A percentile compares a stretch with the other conserved stretches of the same genome.
These are phyloP conservation scores for Blennius ocellaris DNA, from an alignment of 2,113 vertebrate species.

Conservation along the genomic window DNA sequence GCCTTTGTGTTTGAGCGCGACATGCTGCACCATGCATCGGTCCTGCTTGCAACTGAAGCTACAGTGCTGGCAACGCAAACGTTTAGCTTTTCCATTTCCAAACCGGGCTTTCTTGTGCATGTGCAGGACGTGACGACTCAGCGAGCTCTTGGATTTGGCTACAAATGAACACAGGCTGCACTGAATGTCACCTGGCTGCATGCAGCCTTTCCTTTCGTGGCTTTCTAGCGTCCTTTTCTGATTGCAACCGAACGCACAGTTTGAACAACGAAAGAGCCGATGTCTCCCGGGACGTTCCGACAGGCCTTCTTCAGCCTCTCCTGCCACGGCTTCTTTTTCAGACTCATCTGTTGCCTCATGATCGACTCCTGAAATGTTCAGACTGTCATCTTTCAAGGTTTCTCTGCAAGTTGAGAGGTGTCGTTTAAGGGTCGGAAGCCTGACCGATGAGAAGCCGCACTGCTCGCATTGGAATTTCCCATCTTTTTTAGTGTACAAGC, in stretches of 20 bases:
- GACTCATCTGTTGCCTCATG: not conserved
- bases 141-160: constrained; percentile 77
- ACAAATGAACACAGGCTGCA: constrained; percentile 86
- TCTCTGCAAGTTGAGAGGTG: constrained; percentile 80
- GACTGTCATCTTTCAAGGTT: not conserved
- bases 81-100: not conserved
- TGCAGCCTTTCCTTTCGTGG: constrained; percentile 86
- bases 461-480: constrained; percentile 87
- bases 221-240: constrained; percentile 87
- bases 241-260: constrained; percentile 87
- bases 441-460: constrained; percentile 88
- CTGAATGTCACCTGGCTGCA: constrained; percentile 79
- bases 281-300: constrained; percentile 7
- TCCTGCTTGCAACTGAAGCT: constrained; percentile 90
- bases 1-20: constrained; percentile 88
- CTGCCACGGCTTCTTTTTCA: not conserved
- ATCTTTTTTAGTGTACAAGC: constrained; percentile 24
- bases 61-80: constrained; percentile 80
- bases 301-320: not conserved
- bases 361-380: not conserved
- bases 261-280: constrained; percentile 82
- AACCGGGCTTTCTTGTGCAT: constrained; percentile 74
- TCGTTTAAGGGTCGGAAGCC: constrained; percentile 83
- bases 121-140: constrained; percentile 79
- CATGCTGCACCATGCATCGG: constrained; percentile 87